Percentiles rank a stretch among this genome's conserved stretches.
These are phyloP conservation scores for Drosophila diplacantha DNA, from an alignment of 2,888 invertebrate species.

Conservation along the genomic window DNA sequence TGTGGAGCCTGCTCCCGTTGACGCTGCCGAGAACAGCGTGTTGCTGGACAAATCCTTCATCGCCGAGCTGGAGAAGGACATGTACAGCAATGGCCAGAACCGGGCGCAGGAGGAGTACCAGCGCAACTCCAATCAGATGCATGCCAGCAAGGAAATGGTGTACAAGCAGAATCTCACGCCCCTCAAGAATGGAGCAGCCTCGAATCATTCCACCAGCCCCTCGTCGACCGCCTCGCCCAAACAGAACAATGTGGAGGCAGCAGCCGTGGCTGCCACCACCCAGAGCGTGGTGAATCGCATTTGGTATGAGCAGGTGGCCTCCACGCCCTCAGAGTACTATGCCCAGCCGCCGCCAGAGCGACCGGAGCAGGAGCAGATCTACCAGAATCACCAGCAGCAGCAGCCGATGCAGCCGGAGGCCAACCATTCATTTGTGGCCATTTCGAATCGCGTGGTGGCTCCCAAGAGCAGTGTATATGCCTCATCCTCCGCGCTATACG, in stretches of 20 bases:
- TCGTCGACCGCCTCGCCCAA: slow-evolving; percentile 62
- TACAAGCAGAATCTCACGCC: slow-evolving; percentile 76
- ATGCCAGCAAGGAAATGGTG: slow-evolving; percentile 73
- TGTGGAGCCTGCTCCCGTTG: slow-evolving; percentile 1
- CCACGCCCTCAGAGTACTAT: slow-evolving; percentile 68
- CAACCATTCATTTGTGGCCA: slow-evolving; percentile 75
- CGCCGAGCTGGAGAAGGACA: slow-evolving; percentile 82
- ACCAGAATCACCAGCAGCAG: slow-evolving; percentile 62
- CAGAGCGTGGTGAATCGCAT: slow-evolving; percentile 78
- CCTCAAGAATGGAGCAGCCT: slow-evolving; percentile 59
- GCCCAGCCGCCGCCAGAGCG: slow-evolving; percentile 63
- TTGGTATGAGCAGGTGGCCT: slow-evolving; percentile 78
- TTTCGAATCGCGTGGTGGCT: slow-evolving; percentile 75
- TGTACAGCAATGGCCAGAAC: slow-evolving; percentile 75
- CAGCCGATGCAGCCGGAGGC: slow-evolving; percentile 42
- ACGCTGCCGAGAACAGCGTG: slow-evolving; percentile 74
- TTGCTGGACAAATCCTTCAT: slow-evolving; percentile 81
- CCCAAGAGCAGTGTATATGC: slow-evolving; percentile 65
- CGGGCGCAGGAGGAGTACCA: slow-evolving; percentile 75
- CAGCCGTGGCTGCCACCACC: slow-evolving; percentile 64
- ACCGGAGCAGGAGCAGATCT: slow-evolving; percentile 64
- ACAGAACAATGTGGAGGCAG: slow-evolving; percentile 70
- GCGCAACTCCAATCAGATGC: slow-evolving; percentile 75
- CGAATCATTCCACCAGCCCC: slow-evolving; percentile 65
- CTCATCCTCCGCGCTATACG: slow-evolving; percentile 69